Evolutionary conservation across 1,140 invertebrate species (phyloP), one percentile per base, ranked within the genome.

Genomic region (Lucilia cuprina): DNA sequence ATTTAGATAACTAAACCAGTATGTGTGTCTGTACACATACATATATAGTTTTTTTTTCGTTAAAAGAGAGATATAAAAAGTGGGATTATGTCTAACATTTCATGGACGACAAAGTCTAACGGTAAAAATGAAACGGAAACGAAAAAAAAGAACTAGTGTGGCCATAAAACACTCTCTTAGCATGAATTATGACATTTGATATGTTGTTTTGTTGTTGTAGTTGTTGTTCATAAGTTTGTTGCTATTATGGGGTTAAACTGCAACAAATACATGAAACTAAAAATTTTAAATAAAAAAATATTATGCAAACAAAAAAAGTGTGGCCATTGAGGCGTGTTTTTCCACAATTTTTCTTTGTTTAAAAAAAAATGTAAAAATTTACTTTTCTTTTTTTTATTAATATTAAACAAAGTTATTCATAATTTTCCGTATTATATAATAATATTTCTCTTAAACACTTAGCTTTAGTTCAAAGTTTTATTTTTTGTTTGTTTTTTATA

Each of bases 161-260:
- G 65, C 65, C 65, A 70, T 70, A 70, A 70, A 70, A 70, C 65
- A 70, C 65, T 70, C 65, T 70, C n/a, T 21, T 70, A 70, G 65
- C 21, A 80, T 80, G 77, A 80, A 49, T 80, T 80, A 80, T 80
- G 77, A 80, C 77, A 80, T 80, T 80, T 80, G 77, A 80, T 80
- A 78, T 75, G 30, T 78, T 78, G 5, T 41, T 8, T 41, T 41
- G 7, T 41, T 41, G 41, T 41, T 41, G 41, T 77, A 41, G 34
- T 47, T 47, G 34, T 47, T 78, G 35, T 19, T n/a, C 13, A 10
- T 55, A 5, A 13, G 12, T 60, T 60, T 60, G 55, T n/a, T 60
- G 55, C 55, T 60, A 60, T 60, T 60, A 60, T 60, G n/a, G 41
- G 55, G 55, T 60, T 60, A 60, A 60, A 60, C 55, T 14, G 8